Percentiles rank a stretch among this genome's conserved stretches.
Conservation (phyloP, 2,888 invertebrate species). For the Drosophila anomelani region DNA sequence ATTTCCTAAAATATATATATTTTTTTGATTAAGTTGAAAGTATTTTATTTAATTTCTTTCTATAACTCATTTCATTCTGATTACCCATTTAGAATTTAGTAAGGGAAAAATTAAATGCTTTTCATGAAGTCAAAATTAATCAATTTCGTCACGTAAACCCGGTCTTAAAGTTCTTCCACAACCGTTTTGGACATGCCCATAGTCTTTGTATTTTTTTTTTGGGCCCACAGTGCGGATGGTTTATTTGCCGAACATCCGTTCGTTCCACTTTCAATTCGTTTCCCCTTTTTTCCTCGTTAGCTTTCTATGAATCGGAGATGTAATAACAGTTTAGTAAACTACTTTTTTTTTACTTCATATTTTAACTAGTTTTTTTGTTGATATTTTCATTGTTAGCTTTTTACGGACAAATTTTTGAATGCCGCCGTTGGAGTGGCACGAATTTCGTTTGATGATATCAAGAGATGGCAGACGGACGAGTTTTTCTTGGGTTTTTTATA, state of each 20-base stretch:
- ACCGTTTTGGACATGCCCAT: slow-evolving; percentile 25
- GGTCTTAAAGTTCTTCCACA: slow-evolving; percentile 5
- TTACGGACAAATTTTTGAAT: slow-evolving; percentile 22
- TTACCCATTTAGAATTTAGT: not conserved
- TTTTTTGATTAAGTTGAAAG: not conserved
- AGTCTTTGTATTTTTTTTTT: not conserved
- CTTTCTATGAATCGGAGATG: slow-evolving; percentile 54
- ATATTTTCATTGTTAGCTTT: slow-evolving; percentile 28
- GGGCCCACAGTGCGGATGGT: slow-evolving; percentile 58
- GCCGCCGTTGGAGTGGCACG: slow-evolving; percentile 53
- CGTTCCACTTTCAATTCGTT: slow-evolving; percentile 71
- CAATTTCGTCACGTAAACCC: slow-evolving; percentile 18
- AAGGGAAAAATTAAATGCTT: slow-evolving; percentile 13
- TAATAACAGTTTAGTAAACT: slow-evolving; percentile 59
- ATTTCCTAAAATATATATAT: no score
- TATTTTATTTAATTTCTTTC: not conserved
- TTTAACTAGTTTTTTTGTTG: slow-evolving; percentile 6
- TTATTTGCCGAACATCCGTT: slow-evolving; percentile 63
- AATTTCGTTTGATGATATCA: slow-evolving; percentile 53
- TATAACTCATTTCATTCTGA: not conserved
- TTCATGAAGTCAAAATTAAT: not conserved
- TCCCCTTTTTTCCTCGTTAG: slow-evolving; percentile 48
- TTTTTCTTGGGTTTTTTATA: slow-evolving; percentile 15
- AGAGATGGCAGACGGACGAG: slow-evolving; percentile 43
- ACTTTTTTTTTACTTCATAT: slow-evolving; percentile 18